Evolutionary conservation across 2,113 vertebrate species (phyloP).

Genomic region (Indicator maculatus): DNA sequence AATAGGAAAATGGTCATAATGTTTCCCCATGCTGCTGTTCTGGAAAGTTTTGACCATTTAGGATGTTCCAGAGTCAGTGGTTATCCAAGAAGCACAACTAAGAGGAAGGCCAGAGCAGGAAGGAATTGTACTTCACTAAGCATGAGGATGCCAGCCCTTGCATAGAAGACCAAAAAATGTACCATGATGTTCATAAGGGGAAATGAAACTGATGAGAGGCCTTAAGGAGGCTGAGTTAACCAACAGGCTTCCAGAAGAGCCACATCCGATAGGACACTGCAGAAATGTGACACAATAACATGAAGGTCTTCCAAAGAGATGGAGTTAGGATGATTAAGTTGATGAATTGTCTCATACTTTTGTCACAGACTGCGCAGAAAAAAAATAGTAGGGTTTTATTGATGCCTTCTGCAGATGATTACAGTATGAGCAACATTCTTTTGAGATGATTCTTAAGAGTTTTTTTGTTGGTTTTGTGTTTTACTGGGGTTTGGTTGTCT

Average conservation of each 20-base stretch:
- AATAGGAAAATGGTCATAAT: conserved; percentile 57
- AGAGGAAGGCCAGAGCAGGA: conserved; percentile 2
- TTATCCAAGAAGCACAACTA: conserved; percentile 39
- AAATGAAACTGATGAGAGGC: conserved; percentile 11
- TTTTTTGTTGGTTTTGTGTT: no score
- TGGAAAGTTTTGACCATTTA: conserved; percentile 69
- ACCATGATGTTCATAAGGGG: background rate
- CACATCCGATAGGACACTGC: background rate
- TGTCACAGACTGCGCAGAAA: background rate
- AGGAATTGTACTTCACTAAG: conserved; percentile 41
- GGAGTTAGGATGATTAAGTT: background rate
- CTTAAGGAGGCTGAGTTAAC: background rate
- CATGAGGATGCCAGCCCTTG: background rate
- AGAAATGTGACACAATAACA: background rate
- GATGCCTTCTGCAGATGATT: background rate
- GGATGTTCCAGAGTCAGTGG: conserved; percentile 26
- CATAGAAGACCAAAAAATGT: background rate
- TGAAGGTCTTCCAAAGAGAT: background rate
- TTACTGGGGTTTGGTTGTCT: no score
- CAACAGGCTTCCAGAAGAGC: background rate
- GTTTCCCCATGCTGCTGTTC: conserved; percentile 30
- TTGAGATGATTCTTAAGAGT: background rate
- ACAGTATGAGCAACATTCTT: background rate
- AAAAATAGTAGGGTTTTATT: background rate
- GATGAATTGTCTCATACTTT: background rate